These are phyloP conservation scores for Tachystola acroxantha DNA, from an alignment of 2,888 invertebrate species.

Conservation along the genomic window DNA sequence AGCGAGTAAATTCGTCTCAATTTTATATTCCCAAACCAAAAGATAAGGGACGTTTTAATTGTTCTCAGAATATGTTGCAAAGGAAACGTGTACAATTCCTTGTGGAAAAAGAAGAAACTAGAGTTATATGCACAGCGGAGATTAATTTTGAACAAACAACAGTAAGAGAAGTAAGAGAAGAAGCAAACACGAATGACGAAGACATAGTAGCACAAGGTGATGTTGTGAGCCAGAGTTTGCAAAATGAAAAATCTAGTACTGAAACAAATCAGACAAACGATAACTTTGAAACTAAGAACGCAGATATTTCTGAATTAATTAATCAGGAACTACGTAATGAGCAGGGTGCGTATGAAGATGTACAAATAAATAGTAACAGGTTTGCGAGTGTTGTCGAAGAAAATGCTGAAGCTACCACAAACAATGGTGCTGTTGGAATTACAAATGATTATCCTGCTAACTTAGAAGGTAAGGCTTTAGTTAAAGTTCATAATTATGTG, in stretches of 20 bases:
- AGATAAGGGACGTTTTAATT: slow-evolving; percentile 43
- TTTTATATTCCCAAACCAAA: slow-evolving; percentile 81
- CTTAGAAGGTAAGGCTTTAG: slow-evolving; percentile 31
- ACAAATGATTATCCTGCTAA: slow-evolving; percentile 10
- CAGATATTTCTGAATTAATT: slow-evolving; percentile 34
- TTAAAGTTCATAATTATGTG: slow-evolving; percentile 1
- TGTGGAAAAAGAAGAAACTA: slow-evolving; percentile 80
- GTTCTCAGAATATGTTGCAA: slow-evolving; percentile 55
- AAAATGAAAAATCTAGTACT: slow-evolving; percentile 21
- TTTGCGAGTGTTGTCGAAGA: slow-evolving; percentile 30
- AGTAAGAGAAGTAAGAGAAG: slow-evolving; percentile 31
- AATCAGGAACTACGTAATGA: slow-evolving; percentile 29
- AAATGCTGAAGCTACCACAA: slow-evolving; percentile 13
- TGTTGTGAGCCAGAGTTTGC: slow-evolving; percentile 57
- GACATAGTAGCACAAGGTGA: slow-evolving; percentile 57
- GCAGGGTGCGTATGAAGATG: slow-evolving; percentile 26
- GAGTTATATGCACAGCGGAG: slow-evolving; percentile 69
- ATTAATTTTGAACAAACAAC: slow-evolving; percentile 57
- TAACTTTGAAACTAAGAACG: slow-evolving; percentile 23
- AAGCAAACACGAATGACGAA: slow-evolving; percentile 39
- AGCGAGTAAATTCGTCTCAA: slow-evolving; percentile 65
- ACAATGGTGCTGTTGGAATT: slow-evolving; percentile 14
- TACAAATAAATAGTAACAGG: slow-evolving; percentile 21
- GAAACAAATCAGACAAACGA: slow-evolving; percentile 22
- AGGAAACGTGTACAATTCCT: slow-evolving; percentile 86